Evolutionary conservation across 2,888 invertebrate genomes (phyloP), one percentile per base, ranked within the genome.

Genomic region (Cryptocephalus moraei): DNA sequence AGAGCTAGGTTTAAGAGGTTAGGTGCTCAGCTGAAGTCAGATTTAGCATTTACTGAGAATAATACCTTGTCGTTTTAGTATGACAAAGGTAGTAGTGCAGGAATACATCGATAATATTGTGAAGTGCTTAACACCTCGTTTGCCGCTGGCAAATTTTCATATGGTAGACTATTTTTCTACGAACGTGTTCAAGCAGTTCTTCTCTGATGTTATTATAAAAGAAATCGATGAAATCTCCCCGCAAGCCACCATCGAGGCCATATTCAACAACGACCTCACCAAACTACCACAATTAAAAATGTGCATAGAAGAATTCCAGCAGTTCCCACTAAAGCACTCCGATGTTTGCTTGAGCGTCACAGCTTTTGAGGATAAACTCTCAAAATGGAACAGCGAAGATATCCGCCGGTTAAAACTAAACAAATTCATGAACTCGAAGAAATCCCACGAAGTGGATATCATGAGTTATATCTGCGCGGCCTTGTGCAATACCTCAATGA

Each of bases 361-460:
- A 0, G 68, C 72, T 46, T 63, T 78, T 32, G 62, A 71, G 53
- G 56, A 66, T 2, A 65, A 67, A 43, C 67, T 78, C 32, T 55
- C 54, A 11, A 39, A 52, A 14, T 55, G 58, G 53, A 59, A 58
- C 42, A 57, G 71, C 65, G 70, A 71, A 0, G 70, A 74, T 0
- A 53, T 61, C 9, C 38, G 56, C 8, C 56, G 64, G 50, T 53
- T 63, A 49, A 65, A 68, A 51, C 70, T 84, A 8, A 75, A 78
- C n/a, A 78, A 81, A 54, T 85, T 87, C 59, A 88, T 90, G 86
- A 82, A 77, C 3, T 73, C 75, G 43, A 91, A 91, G 67, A 91
- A 91, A 62, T 79, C 80, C 39, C 86, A 91, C 64, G 91, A 91
- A 75, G 83, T 84, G 0, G 78, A 82, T 64, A 71, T 76, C 10